phyloP scores from a whole-genome alignment of 2,888 invertebrate genomes.

The Drosophila lutescens region DNA sequence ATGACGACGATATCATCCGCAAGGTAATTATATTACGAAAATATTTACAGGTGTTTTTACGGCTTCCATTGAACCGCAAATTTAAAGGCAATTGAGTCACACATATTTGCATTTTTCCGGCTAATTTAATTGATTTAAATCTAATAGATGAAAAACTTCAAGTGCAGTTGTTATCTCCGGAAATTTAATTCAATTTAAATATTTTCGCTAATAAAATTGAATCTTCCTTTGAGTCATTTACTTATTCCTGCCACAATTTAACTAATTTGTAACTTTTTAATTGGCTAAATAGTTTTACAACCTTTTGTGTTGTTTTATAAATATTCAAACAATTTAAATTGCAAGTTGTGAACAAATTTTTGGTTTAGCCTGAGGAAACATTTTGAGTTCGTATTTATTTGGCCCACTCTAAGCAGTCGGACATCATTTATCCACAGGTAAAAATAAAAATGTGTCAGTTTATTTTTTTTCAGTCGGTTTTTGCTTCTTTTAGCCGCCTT shows the following conservation, averaged over 20 bases:
- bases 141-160: too few species aligned
- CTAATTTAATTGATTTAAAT: background rate
- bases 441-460: constrained; percentile 31
- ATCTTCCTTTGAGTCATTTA: background rate
- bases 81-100: background rate
- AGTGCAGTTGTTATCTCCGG: too few species aligned
- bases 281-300: too few species aligned
- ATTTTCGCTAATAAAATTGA: background rate
- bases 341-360: too few species aligned
- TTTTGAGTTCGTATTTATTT: background rate
- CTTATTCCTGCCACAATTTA: background rate
- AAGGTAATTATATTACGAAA: constrained; percentile 10
- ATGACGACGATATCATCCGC: constrained; percentile 3
- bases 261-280: background rate
- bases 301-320: too few species aligned
- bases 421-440: constrained; percentile 30
- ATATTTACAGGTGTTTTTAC: constrained; percentile 11
- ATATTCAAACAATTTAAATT: too few species aligned
- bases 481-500: constrained; percentile 14
- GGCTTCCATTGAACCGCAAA: background rate
- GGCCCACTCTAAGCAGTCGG: constrained; percentile 1
- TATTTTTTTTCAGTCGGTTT: constrained; percentile 12
- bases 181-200: background rate
- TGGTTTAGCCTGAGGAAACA: background rate
- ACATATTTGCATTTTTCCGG: background rate